Base-by-base conservation (phyloP, 2,888 invertebrate species). In the Apodemia hepburni region DNA sequence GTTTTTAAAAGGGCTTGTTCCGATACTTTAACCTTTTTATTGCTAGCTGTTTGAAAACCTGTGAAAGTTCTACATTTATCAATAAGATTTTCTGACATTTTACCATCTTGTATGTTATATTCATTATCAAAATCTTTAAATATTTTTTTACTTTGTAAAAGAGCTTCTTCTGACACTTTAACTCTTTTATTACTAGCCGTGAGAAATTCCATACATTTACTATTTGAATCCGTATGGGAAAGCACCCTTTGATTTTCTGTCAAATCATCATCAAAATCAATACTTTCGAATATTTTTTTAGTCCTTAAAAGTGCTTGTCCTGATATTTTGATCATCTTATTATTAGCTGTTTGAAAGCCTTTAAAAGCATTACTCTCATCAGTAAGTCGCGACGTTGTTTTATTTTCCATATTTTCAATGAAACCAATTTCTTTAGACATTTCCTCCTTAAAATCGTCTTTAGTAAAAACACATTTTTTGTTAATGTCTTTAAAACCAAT, bases 311-410 rank as follows among this genome's bases (percentile, higher is more conserved):
- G 68, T 18, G 81, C 75, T 65, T 81, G 73, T 72, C 82, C 74
- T 5, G 83, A 80, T 57, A 85, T 61, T n/a, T 58, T 63, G 0
- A 83, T 73, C 29, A 68, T 64, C 69, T 81, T 81, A 15, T 82
- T 81, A 67, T 70, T 79, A n/a, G 79, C 82, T 0, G 81, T 82
- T 69, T 80, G 71, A 66, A 85, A 85, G 12, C 78, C 75, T 67
- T 65, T 64, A 42, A 69, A 70, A 17, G 18, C 18, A 62, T 45
- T 49, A 38, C 12, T 38, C 38, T 38, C 12, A 33, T 33, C 33
- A 8, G 33, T 33, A 8, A 33, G 8, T 8, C 33, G 33, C 7
- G 38, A 12, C 12, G 12, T 12, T 38, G 4, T 12, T 38, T 38
- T 12, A 6, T 38, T 3, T 12, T 38, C 38, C 38, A 12, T 38